A percentile compares a stretch with the other conserved stretches of the same genome.
phyloP scores from a whole-genome alignment of 2,888 invertebrate species.

The Stramonita haemastoma region DNA sequence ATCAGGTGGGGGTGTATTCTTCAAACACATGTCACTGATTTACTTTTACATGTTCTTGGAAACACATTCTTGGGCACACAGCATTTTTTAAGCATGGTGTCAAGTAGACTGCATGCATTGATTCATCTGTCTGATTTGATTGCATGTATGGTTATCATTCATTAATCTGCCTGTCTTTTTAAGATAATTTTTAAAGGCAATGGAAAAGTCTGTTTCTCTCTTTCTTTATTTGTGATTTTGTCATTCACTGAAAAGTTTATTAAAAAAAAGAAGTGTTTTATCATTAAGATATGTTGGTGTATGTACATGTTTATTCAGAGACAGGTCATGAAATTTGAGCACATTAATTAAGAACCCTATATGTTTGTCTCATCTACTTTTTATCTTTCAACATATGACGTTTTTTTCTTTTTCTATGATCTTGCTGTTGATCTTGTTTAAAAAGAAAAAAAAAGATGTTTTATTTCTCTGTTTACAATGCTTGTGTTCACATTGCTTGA shows the following conservation, averaged over 20 bases:
- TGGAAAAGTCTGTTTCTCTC: not conserved
- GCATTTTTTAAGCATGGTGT: not conserved
- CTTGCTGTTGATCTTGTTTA: too few species aligned
- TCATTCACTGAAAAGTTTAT: not conserved
- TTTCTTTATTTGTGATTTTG: not conserved
- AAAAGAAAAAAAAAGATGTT: too few species aligned
- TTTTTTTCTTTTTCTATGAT: not conserved
- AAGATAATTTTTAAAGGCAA: not conserved
- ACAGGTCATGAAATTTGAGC: not conserved
- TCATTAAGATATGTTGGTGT: not conserved
- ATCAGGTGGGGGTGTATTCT: constrained; percentile 8
- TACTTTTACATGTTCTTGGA: not conserved
- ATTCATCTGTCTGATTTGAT: not conserved
- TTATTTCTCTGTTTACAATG: too few species aligned
- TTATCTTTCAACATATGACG: not conserved
- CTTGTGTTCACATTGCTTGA: too few species aligned
- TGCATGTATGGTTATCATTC: not conserved
- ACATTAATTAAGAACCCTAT: not conserved
- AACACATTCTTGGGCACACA: not conserved
- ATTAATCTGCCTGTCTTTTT: not conserved
- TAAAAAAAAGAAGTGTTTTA: not conserved
- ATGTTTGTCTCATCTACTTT: not conserved
- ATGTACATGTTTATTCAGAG: not conserved
- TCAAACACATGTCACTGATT: not conserved
- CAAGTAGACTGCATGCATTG: not conserved